Conservation (phyloP, 2,113 vertebrate genomes). For the Pollimyrus isidori region DNA sequence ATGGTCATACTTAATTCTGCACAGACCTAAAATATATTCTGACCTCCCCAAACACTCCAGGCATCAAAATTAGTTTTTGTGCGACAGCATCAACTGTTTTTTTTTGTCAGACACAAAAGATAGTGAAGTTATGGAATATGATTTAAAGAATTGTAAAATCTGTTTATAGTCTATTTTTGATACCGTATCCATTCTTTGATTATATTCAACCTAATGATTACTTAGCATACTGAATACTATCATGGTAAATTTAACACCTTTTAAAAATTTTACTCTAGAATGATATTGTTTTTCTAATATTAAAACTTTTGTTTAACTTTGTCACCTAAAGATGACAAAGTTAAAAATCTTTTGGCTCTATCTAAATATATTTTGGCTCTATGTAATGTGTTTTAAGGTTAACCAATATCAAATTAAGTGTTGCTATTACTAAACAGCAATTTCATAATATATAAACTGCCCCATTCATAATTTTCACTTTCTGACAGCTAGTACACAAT, state of each 20-base stretch:
- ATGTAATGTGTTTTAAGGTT: not conserved
- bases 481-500: too few species aligned
- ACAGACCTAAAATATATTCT: too few species aligned
- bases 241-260: not conserved
- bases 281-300: not conserved
- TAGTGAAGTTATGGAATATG: not conserved
- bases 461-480: too few species aligned
- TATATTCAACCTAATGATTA: not conserved
- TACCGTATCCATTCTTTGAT: not conserved
- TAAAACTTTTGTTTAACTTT: not conserved
- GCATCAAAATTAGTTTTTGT: not conserved
- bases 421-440: not conserved
- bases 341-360: not conserved
- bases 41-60: not conserved
- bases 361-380: not conserved
- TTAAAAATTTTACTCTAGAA: not conserved
- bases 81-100: not conserved
- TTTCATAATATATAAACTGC: too few species aligned
- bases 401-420: not conserved
- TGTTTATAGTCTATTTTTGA: not conserved
- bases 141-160: not conserved
- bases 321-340: not conserved
- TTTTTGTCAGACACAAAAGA: not conserved
- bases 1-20: too few species aligned
- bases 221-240: not conserved